Conservation (phyloP, 2,888 invertebrate species). For the Shargacucullia verbasci region DNA sequence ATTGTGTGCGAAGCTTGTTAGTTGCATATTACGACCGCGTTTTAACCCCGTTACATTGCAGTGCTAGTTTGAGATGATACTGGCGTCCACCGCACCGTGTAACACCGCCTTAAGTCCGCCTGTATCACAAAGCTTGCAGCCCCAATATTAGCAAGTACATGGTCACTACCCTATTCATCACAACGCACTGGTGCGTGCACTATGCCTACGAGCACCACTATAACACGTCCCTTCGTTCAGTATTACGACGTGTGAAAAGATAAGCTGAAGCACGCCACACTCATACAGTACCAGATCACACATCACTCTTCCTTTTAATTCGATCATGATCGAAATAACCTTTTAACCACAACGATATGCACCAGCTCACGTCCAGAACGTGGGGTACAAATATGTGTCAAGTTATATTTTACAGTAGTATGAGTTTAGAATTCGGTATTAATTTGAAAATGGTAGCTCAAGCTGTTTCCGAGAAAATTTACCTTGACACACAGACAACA, state of each 20-base stretch:
- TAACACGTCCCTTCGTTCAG: slow-evolving; percentile 10
- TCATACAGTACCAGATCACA: slow-evolving; percentile 1
- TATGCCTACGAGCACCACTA: slow-evolving; percentile 46
- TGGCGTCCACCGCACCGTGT: slow-evolving; percentile 4
- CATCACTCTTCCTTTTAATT: slow-evolving; percentile 10
- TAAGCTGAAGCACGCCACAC: slow-evolving; percentile 7
- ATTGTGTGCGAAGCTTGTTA: too few relatives aligned
- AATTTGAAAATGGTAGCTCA: too few relatives aligned
- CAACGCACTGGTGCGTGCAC: slow-evolving; percentile 11
- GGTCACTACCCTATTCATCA: slow-evolving; percentile 10
- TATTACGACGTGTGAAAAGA: slow-evolving; percentile 1
- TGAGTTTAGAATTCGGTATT: too few relatives aligned
- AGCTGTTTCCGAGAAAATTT: too few relatives aligned
- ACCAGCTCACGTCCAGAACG: not conserved
- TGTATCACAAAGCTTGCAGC: slow-evolving; percentile 28
- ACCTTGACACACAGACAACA: too few relatives aligned
- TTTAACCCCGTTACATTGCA: too few relatives aligned
- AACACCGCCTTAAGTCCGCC: slow-evolving; percentile 14
- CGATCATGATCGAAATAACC: slow-evolving; percentile 21
- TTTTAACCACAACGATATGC: slow-evolving; percentile 1
- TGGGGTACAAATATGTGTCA: too few relatives aligned
- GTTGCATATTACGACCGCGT: too few relatives aligned
- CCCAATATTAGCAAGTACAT: slow-evolving; percentile 12
- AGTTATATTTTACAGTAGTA: too few relatives aligned
- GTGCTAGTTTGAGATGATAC: not conserved